phyloP scores from a whole-genome alignment of 2,797 vertebrate genomes.

The Phrynocephalus vlangalii region DNA sequence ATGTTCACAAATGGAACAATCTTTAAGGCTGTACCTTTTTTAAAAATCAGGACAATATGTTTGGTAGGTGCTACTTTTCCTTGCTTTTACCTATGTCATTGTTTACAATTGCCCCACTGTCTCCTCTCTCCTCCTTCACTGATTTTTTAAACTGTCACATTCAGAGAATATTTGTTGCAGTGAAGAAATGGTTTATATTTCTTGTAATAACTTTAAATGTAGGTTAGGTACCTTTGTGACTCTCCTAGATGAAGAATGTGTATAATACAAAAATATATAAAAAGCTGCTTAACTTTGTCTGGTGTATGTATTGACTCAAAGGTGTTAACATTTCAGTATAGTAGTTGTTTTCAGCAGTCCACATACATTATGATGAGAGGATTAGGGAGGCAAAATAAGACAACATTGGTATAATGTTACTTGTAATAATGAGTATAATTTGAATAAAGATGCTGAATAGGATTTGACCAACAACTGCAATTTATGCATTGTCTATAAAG shows the following conservation, averaged over 20 bases:
- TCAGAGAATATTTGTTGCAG: slow-evolving; percentile 50
- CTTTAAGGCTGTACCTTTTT: slow-evolving; percentile 48
- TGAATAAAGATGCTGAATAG: slow-evolving; percentile 46
- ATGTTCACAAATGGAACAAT: slow-evolving; percentile 57
- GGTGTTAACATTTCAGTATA: slow-evolving; percentile 63
- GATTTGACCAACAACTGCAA: slow-evolving; percentile 39
- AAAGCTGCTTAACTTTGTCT: slow-evolving; percentile 51
- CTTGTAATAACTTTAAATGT: slow-evolving; percentile 28
- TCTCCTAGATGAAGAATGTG: slow-evolving; percentile 16
- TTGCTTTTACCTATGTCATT: slow-evolving; percentile 73
- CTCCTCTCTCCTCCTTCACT: slow-evolving; percentile 71
- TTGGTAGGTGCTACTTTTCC: slow-evolving; percentile 71
- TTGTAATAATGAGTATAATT: slow-evolving; percentile 45
- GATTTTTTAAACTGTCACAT: slow-evolving; percentile 55
- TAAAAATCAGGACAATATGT: slow-evolving; percentile 57
- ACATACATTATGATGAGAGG: slow-evolving; percentile 35
- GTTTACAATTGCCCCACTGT: slow-evolving; percentile 74
- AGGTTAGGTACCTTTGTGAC: slow-evolving; percentile 52
- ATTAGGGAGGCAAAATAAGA: slow-evolving; percentile 49
- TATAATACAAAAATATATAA: slow-evolving; percentile 37
- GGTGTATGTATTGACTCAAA: slow-evolving; percentile 45
- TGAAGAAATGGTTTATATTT: slow-evolving; percentile 49
- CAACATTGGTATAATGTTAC: slow-evolving; percentile 43
- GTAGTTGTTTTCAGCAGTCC: slow-evolving; percentile 52
- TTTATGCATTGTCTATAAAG: not conserved